Conservation (phyloP, 92 coral and sea anemone genomes). For the Epizoanthus stellaris region DNA sequence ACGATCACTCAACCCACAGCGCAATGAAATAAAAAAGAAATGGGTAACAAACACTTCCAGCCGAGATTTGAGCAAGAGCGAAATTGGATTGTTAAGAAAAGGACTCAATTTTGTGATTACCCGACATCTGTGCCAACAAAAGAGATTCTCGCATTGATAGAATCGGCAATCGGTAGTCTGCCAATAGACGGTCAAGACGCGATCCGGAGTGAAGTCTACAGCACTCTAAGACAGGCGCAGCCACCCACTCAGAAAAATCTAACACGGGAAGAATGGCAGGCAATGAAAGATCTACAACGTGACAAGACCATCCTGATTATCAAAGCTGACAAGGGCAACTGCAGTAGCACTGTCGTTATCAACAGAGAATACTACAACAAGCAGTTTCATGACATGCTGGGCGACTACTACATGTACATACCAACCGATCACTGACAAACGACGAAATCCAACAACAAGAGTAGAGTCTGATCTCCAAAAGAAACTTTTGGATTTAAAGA, state of each 20-base stretch:
- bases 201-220: not conserved
- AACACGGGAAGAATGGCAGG: not conserved
- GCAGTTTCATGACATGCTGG: not conserved
- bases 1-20: too few species aligned
- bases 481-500: not conserved
- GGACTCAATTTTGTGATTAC: not conserved
- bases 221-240: not conserved
- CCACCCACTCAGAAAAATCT: not conserved
- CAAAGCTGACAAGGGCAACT: constrained; percentile 4
- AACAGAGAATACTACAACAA: constrained; percentile 3
- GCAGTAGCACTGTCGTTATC: too few species aligned
- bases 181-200: not conserved
- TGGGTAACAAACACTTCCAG: too few species aligned
- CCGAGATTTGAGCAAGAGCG: not conserved
- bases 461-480: constrained; percentile 22
- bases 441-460: constrained; percentile 27
- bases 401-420: constrained; percentile 10
- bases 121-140: constrained; percentile 8
- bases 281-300: not conserved
- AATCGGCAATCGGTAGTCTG: not conserved
- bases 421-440: constrained; percentile 15
- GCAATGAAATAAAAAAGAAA: too few species aligned
- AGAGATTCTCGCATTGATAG: constrained; percentile 6
- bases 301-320: not conserved
- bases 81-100: not conserved